Base-by-base conservation (phyloP, 1,140 invertebrate genomes). In the Kradibia gibbosae region DNA sequence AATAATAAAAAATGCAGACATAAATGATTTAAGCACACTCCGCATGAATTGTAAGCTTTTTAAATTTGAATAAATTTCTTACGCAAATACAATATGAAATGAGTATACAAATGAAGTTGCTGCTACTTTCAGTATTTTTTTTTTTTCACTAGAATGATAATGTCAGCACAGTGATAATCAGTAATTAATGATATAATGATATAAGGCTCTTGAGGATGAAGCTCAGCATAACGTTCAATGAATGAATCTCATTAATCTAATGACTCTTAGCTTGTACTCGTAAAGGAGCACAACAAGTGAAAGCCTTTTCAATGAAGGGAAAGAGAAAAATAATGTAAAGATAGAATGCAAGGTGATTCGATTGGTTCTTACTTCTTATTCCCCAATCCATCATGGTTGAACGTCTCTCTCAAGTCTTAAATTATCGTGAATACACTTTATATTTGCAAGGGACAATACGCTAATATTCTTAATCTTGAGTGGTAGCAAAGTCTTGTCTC, bases 361-460 rank as follows among this genome's bases (percentile, higher is more conserved):
- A n/a, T 84, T 81, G 71, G 80, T 91, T 94, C 95, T 94, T 94
- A 95, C 95, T 94, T 93, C 95, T 94, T 88, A 95, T 95, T 89
- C 95, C 95, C 95, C 95, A 95, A 92, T 95, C 94, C 94, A 95
- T 95, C 93, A 94, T 94, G 48, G 75, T 86, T 75, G 80, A 72
- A 10, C 50, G 22, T 53, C 20, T 48, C 20, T 48, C 45, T 67
- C 20, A 67, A 39, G 45, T 81, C 60, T 73, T 73, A 57, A 31
- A 28, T 45, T 81, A 20, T 70, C 74, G 39, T 70, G 48, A 13
- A 25, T 71, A n/a, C n/a, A 11, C 34, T 1, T n/a, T 48, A 2
- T 48, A 48, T 42, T 70, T 42, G 20, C 28, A 42, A 70, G 34
- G n/a, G 17, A n/a, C 48, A 71, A 28, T 65, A 48, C 2, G 10